phyloP scores from a whole-genome alignment of 2,888 invertebrate genomes.

The Nomada fucata region DNA sequence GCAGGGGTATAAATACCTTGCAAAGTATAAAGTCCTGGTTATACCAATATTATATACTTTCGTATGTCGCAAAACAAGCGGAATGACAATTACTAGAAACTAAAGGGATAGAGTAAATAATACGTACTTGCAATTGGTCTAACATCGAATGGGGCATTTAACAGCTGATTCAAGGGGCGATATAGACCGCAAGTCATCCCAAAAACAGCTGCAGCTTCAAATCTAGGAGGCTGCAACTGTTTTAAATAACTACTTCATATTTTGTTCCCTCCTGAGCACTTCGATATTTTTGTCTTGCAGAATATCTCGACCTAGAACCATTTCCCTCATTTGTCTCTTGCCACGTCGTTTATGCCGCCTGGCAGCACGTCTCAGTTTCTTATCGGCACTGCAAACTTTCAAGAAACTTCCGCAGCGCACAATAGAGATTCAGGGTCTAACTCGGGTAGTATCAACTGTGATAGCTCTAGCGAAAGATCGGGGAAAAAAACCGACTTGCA shows the following conservation, averaged over 20 bases:
- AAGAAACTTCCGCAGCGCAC: constrained; percentile 22
- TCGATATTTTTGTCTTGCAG: no score
- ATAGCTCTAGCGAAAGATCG: constrained; percentile 36
- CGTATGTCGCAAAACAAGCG: background rate
- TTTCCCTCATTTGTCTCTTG: background rate
- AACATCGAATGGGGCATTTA: background rate
- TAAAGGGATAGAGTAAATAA: background rate
- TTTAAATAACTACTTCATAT: background rate
- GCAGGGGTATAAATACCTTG: no score
- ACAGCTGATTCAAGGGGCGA: background rate
- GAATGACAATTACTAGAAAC: background rate
- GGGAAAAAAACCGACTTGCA: constrained; percentile 38
- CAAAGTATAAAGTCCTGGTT: no score
- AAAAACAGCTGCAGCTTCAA: background rate
- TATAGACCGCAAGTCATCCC: background rate
- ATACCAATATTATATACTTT: no score
- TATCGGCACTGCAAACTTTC: constrained; percentile 17
- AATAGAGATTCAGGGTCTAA: constrained; percentile 40
- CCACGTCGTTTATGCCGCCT: background rate
- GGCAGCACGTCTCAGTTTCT: background rate
- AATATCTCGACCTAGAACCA: background rate
- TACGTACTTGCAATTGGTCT: background rate
- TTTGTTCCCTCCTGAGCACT: background rate
- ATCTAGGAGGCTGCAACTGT: background rate
- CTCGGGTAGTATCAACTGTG: constrained; percentile 37